Percentiles rank a stretch among this genome's conserved stretches.
phyloP scores from a whole-genome alignment of 30 jellyfish, hydroid and myxozoan genomes.

The Chrysaora quinquecirrha region DNA sequence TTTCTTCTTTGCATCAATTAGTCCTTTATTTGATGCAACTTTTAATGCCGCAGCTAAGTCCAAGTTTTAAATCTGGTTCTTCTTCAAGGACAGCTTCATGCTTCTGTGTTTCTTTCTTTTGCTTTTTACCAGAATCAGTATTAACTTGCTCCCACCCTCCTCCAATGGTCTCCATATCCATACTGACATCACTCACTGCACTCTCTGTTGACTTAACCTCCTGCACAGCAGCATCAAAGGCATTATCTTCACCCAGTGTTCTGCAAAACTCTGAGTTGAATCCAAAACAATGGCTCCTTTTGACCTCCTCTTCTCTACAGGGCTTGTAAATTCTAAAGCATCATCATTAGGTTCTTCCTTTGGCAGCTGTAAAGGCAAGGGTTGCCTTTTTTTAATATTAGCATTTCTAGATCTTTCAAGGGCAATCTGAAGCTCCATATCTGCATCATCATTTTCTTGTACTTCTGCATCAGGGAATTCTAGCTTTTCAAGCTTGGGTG shows the following conservation, averaged over 20 bases:
- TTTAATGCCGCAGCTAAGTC: slow-evolving; percentile 89
- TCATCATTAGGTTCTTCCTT: background rate
- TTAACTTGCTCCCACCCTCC: slow-evolving; percentile 84
- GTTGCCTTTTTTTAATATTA: slow-evolving; percentile 39
- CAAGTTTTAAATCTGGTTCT: slow-evolving; percentile 87
- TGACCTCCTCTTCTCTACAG: too few relatives aligned
- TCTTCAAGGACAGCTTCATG: slow-evolving; percentile 92
- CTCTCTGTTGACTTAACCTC: too few relatives aligned
- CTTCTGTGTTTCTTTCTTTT: slow-evolving; percentile 39
- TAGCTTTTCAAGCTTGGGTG: too few relatives aligned
- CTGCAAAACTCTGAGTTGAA: slow-evolving; percentile 99
- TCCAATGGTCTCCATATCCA: background rate
- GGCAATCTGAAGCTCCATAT: slow-evolving; percentile 90
- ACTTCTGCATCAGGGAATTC: too few relatives aligned
- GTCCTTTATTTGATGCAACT: slow-evolving; percentile 95
- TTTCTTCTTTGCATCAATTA: slow-evolving; percentile 82
- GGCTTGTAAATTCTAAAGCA: too few relatives aligned
- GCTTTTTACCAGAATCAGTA: slow-evolving; percentile 37
- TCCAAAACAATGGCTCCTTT: slow-evolving; percentile 91
- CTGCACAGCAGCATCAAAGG: too few relatives aligned
- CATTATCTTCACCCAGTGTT: slow-evolving; percentile 95
- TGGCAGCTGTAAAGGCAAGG: too few relatives aligned
- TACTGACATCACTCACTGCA: too few relatives aligned
- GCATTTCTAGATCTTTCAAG: slow-evolving; percentile 89
- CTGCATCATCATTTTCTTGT: slow-evolving; percentile 99